phyloP scores from a whole-genome alignment of 1,140 invertebrate genomes.

The Bombyx mandarina region DNA sequence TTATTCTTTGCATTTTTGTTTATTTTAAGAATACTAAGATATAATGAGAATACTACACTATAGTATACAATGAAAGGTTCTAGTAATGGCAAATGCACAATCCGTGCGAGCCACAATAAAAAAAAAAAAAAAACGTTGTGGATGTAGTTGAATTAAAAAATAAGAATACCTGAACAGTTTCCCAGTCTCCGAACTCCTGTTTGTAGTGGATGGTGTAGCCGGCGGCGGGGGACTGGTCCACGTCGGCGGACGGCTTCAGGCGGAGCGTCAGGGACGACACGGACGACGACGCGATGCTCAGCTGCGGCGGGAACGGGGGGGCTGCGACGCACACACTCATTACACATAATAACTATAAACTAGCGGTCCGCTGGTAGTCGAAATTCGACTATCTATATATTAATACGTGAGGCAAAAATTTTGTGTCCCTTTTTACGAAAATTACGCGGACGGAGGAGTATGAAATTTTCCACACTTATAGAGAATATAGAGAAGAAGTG shows the following conservation, averaged over 20 bases:
- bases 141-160: no score
- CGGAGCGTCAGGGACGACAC: constrained; percentile 84
- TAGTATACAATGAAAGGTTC: neutral
- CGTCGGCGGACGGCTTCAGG: constrained; percentile 85
- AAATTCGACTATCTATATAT: no score
- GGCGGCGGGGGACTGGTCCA: constrained; percentile 80
- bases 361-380: no score
- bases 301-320: constrained; percentile 86
- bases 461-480: no score
- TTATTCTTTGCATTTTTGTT: no score
- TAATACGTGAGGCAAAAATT: no score
- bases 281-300: constrained; percentile 84
- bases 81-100: no score
- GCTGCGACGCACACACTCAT: constrained; percentile 61
- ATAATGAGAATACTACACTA: constrained; percentile 7
- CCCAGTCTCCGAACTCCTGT: constrained; percentile 93
- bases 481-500: no score
- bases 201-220: constrained; percentile 95
- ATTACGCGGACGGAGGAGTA: no score
- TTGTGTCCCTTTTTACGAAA: no score
- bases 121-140: neutral
- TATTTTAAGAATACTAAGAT: no score
- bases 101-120: neutral
- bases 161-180: constrained; percentile 81
- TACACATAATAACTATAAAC: no score